A percentile compares a stretch with the other conserved stretches of the same genome.
phyloP scores from a whole-genome alignment of 1,140 invertebrate genomes.

The Harpegnathos saltator region DNA sequence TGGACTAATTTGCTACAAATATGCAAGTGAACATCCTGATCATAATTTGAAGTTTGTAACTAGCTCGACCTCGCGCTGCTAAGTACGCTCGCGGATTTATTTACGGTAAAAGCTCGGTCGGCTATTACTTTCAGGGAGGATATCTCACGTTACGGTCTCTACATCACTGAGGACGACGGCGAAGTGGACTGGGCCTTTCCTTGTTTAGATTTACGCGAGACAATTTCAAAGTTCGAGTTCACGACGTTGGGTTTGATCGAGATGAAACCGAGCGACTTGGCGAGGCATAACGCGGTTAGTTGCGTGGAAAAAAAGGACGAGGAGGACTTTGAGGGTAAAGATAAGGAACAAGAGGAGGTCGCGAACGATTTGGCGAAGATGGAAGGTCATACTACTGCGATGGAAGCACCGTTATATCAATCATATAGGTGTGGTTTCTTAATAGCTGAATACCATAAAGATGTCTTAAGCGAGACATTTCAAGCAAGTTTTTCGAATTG shows the following conservation, averaged over 20 bases:
- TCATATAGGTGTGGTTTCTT: slow-evolving; percentile 87
- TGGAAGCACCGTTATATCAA: slow-evolving; percentile 94
- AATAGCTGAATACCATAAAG: slow-evolving; percentile 2
- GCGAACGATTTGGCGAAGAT: slow-evolving; percentile 87
- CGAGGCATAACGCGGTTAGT: slow-evolving; percentile 74
- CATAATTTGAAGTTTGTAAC: slow-evolving; percentile 87
- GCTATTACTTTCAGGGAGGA: slow-evolving; percentile 82
- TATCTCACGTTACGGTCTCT: slow-evolving; percentile 92
- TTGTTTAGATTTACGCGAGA: slow-evolving; percentile 94
- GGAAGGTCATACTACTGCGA: slow-evolving; percentile 90
- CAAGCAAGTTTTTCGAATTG: neutral
- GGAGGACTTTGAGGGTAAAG: slow-evolving; percentile 81
- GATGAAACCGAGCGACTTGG: slow-evolving; percentile 85
- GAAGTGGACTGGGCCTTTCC: slow-evolving; percentile 98
- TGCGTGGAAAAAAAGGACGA: slow-evolving; percentile 69
- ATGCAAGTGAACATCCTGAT: slow-evolving; percentile 84
- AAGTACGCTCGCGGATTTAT: neutral
- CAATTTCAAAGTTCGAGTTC: slow-evolving; percentile 97
- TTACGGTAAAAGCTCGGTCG: neutral
- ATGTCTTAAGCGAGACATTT: too few relatives aligned
- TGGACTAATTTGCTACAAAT: slow-evolving; percentile 96
- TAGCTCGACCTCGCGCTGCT: neutral
- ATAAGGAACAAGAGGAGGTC: slow-evolving; percentile 79
- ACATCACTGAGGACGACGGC: slow-evolving; percentile 98
- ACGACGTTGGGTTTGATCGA: slow-evolving; percentile 95